Base-by-base conservation (phyloP, 2,797 vertebrate genomes). In the Sus cebifrons region DNA sequence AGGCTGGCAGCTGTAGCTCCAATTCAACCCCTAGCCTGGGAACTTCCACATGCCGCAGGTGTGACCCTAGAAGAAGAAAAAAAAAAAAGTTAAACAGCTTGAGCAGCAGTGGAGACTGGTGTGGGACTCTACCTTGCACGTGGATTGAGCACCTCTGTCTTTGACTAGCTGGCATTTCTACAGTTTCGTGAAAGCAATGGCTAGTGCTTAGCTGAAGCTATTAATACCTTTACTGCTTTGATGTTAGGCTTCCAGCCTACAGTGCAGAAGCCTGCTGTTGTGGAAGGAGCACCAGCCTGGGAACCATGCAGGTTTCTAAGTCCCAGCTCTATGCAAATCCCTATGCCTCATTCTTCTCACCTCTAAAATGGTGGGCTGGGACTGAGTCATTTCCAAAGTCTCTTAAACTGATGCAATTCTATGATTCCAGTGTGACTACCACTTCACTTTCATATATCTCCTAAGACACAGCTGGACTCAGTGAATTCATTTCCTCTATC, bases 361-460 rank as follows among this genome's bases (percentile, higher is more conserved):
- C 81, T 94, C 70, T 86, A 23, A 91, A 86, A 44, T 65, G 71
- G 54, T 75, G 23, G 20, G 5, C 52, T 29, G 58, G 56, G 23
- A n/a, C 73, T 65, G 52, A 94, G 44, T 64, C 23, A 52, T 89
- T 71, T 71, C 78, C 77, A 10, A 91, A 95, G 60, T 64, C 44
- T 44, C 82, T 83, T 70, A 89, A 81, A 6, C 49, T 77, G 56
- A 85, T 74, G 64, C 95, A 85, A 91, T 70, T 82, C 60, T 93
- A 6, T 36, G 25, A 87, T 75, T 92, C 93, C 52, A 82, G 10
- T 11, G 20, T 94, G 77, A 83, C 27, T 75, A 52, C 58, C 77
- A 77, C 77, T 70, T 90, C 23, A 83, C 29, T 7, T 81, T 65
- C 29, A 15, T 60, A 15, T 20, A 36, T 36, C 11, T 77, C 54